Percentiles rank a stretch among this genome's conserved stretches.
Evolutionary conservation across 2,888 invertebrate species (phyloP).

Genomic region (Eupeodes luniger): DNA sequence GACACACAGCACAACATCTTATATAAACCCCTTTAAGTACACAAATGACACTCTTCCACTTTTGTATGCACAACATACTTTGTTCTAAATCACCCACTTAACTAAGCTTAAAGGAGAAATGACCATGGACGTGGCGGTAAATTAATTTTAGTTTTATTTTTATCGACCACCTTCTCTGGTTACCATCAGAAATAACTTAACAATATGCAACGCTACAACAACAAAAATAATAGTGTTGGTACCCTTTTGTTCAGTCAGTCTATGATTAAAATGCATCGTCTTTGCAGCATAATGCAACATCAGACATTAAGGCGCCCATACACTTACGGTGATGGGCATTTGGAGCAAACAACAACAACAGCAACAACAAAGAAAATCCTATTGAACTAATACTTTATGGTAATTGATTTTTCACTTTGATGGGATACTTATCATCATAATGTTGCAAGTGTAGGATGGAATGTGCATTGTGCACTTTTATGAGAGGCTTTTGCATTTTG

Average conservation of each 20-base stretch:
- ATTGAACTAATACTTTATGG: conserved; percentile 62
- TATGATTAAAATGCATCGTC: conserved; percentile 19
- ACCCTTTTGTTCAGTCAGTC: conserved; percentile 38
- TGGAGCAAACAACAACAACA: neutral
- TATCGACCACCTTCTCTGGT: conserved; percentile 46
- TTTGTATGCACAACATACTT: conserved; percentile 11
- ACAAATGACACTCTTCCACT: conserved; percentile 26
- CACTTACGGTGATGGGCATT: conserved; percentile 40
- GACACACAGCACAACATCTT: conserved; percentile 1
- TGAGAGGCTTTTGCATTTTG: neutral
- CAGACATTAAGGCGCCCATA: conserved; percentile 55
- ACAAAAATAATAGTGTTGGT: conserved; percentile 1
- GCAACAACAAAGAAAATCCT: conserved; percentile 1
- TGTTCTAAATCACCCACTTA: conserved; percentile 49
- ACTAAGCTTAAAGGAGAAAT: conserved; percentile 57
- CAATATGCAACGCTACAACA: conserved; percentile 30
- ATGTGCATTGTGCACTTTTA: conserved; percentile 5
- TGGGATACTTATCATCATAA: conserved; percentile 22
- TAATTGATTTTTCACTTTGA: conserved; percentile 59
- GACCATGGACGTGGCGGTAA: conserved; percentile 43
- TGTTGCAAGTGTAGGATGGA: conserved; percentile 3
- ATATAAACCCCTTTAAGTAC: conserved; percentile 16
- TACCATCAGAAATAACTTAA: conserved; percentile 7
- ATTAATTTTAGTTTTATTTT: conserved; percentile 17
- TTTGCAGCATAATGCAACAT: neutral